These are phyloP conservation scores for Cuniculus paca DNA, from an alignment of 2,797 vertebrate species.

Conservation along the genomic window DNA sequence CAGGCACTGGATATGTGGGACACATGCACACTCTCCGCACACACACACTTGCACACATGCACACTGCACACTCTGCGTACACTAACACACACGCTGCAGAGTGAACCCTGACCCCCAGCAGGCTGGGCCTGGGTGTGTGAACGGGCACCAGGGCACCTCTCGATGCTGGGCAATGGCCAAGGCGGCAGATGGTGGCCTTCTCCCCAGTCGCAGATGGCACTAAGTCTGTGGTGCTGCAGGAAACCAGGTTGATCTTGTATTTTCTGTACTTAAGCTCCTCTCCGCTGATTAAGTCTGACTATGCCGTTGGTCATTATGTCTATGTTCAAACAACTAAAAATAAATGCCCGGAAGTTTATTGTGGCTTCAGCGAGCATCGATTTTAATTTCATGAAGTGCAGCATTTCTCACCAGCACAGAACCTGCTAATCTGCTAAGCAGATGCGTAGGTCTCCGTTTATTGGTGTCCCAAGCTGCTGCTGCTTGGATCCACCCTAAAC, in stretches of 20 bases:
- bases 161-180: background rate
- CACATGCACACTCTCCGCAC: too few species aligned
- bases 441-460: background rate
- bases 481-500: background rate
- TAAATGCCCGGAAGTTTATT: background rate
- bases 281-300: slow-evolving; percentile 50
- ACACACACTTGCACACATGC: too few species aligned
- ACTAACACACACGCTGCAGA: background rate
- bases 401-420: background rate
- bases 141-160: slow-evolving; percentile 3
- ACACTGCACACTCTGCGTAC: too few species aligned
- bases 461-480: background rate
- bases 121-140: background rate
- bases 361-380: background rate
- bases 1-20: background rate
- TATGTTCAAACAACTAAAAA: slow-evolving; percentile 9
- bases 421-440: slow-evolving; percentile 26
- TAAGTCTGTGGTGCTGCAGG: slow-evolving; percentile 53
- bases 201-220: slow-evolving; percentile 74
- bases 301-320: background rate
- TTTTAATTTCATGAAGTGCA: slow-evolving; percentile 3
- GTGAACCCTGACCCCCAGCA: background rate
- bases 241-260: slow-evolving; percentile 71
- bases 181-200: slow-evolving; percentile 74
- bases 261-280: slow-evolving; percentile 67